Evolutionary conservation across 2,888 invertebrate species (phyloP).

Genomic region (Andrena flavipes): DNA sequence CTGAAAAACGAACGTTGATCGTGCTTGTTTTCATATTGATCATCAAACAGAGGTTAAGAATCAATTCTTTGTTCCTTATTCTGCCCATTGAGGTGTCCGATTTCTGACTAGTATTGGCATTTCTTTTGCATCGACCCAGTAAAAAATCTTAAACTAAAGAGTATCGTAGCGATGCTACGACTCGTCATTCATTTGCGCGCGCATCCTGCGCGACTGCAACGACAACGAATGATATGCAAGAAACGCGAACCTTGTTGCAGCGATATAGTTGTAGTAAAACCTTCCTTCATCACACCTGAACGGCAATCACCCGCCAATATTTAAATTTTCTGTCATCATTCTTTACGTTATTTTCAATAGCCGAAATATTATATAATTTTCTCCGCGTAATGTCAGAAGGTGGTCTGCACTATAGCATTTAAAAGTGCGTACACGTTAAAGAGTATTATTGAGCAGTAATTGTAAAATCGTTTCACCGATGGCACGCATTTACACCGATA

Average conservation of each 20-base stretch:
- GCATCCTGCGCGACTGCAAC: constrained; percentile 7
- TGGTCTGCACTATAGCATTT: not conserved
- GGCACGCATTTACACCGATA: constrained; percentile 5
- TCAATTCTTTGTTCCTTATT: too few relatives aligned
- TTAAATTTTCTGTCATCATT: not conserved
- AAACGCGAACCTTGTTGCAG: constrained; percentile 32
- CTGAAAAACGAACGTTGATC: not conserved
- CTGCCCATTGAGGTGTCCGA: not conserved
- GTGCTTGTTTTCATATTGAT: not conserved
- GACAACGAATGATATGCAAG: constrained; percentile 46
- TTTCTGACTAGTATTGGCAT: not conserved
- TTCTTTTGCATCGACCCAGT: constrained; percentile 4
- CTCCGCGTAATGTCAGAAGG: not conserved
- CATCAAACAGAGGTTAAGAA: not conserved
- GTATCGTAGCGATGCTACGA: constrained; percentile 15
- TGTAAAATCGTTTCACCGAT: not conserved
- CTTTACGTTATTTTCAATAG: too few relatives aligned
- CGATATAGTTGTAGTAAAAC: constrained; percentile 14
- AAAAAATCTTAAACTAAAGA: constrained; percentile 16
- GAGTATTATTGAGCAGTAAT: constrained; percentile 48
- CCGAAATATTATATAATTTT: not conserved
- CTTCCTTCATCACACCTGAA: not conserved
- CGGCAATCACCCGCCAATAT: constrained; percentile 4
- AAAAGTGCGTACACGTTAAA: constrained; percentile 25
- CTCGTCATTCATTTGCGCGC: constrained; percentile 22